Evolutionary conservation across 2,113 vertebrate species (phyloP).

Genomic region (Aegithalos caudatus): DNA sequence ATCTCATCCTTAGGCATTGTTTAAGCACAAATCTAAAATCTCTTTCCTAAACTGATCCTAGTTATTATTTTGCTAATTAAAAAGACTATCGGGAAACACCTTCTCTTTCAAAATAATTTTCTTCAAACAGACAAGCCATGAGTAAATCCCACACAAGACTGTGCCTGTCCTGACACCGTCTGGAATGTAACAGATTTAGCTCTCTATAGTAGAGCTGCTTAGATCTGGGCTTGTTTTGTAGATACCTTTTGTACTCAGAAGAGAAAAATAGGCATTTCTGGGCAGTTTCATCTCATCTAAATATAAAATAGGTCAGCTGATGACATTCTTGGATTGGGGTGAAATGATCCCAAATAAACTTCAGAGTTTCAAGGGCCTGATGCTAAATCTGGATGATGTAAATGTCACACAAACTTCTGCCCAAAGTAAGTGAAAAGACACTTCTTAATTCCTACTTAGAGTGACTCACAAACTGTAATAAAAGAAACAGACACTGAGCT

Average conservation of each 20-base stretch:
- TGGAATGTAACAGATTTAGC: neutral
- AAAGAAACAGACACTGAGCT: neutral
- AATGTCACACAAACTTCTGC: neutral
- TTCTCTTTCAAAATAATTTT: neutral
- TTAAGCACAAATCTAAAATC: neutral
- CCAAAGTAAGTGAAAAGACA: neutral
- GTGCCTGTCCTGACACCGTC: fast-evolving
- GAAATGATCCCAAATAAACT: neutral
- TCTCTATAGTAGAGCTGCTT: neutral
- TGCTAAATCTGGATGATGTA: neutral
- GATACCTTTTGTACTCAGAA: neutral
- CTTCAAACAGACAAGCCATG: neutral
- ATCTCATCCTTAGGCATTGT: neutral
- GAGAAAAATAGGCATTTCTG: neutral
- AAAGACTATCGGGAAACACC: neutral
- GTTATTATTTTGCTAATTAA: neutral
- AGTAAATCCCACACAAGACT: neutral
- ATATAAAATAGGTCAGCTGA: neutral
- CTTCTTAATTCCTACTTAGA: neutral
- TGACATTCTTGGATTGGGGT: neutral
- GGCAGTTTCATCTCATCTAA: neutral
- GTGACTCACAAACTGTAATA: neutral
- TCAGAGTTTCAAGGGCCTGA: neutral
- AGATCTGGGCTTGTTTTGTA: neutral
- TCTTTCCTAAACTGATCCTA: neutral